A percentile compares a stretch with the other conserved stretches of the same genome.
Evolutionary conservation across 1,140 invertebrate species (phyloP).

Genomic region (Rhynchophorus ferrugineus): DNA sequence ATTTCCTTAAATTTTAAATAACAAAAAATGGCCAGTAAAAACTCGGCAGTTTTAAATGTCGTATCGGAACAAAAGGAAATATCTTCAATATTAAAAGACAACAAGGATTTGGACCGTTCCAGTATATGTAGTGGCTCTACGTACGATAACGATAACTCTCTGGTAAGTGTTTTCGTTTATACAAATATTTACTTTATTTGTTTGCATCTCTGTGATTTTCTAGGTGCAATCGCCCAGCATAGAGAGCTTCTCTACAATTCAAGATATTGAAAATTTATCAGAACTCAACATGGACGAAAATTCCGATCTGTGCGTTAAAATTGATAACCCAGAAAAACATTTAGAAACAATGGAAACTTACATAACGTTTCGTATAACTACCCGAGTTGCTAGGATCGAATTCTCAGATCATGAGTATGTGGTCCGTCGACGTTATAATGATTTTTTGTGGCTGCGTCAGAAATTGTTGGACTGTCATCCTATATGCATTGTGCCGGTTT

Average conservation of each 20-base stretch:
- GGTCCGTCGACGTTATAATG: slow-evolving; percentile 65
- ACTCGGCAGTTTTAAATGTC: slow-evolving; percentile 37
- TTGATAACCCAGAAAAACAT: slow-evolving; percentile 74
- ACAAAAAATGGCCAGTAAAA: slow-evolving; percentile 27
- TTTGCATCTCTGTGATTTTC: slow-evolving; percentile 21
- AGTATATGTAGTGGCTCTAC: slow-evolving; percentile 33
- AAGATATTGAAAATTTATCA: slow-evolving; percentile 48
- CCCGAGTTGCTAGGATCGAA: slow-evolving; percentile 59
- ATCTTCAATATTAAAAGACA: slow-evolving; percentile 30
- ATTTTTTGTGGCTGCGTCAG: slow-evolving; percentile 66
- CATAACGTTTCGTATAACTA: slow-evolving; percentile 64
- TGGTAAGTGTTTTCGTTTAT: slow-evolving; percentile 26
- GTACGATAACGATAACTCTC: slow-evolving; percentile 35
- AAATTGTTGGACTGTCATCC: slow-evolving; percentile 59
- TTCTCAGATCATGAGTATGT: slow-evolving; percentile 59
- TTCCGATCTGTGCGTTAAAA: slow-evolving; percentile 58
- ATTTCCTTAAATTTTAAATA: neutral
- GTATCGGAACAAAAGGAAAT: slow-evolving; percentile 36
- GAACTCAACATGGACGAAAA: slow-evolving; percentile 48
- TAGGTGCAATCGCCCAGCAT: slow-evolving; percentile 51
- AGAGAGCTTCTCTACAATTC: slow-evolving; percentile 55
- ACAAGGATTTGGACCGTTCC: slow-evolving; percentile 31
- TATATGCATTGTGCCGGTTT: slow-evolving; percentile 61
- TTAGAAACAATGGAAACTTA: slow-evolving; percentile 67
- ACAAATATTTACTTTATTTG: slow-evolving; percentile 9